Conservation (phyloP, 2,888 invertebrate genomes). For the Parascotia fuliginaria region DNA sequence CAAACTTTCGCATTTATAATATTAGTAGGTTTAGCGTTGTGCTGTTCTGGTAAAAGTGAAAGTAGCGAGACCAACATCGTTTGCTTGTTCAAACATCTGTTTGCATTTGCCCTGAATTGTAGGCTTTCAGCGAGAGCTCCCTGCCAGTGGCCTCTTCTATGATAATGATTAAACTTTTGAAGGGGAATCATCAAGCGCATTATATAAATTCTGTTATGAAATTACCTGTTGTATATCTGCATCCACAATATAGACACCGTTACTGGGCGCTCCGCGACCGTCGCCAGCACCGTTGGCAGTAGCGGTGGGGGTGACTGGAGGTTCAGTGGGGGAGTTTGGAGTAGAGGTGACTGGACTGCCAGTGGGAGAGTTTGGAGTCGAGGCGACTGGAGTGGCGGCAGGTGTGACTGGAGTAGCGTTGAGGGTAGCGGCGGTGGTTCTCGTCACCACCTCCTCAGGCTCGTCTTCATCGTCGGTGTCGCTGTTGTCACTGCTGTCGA, state of each 20-base stretch:
- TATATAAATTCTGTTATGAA: no score
- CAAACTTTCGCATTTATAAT: no score
- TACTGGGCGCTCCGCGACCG: neutral
- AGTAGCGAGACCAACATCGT: no score
- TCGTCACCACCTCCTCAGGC: slow-evolving; percentile 12
- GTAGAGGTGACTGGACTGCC: slow-evolving; percentile 6
- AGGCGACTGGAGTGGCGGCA: slow-evolving; percentile 8
- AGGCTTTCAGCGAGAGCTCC: no score
- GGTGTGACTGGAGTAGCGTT: slow-evolving; percentile 6
- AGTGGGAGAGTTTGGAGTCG: no score
- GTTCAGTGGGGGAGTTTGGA: slow-evolving; percentile 8
- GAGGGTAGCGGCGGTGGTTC: slow-evolving; percentile 19
- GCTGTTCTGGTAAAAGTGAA: no score
- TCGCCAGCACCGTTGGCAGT: neutral
- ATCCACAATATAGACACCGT: slow-evolving; percentile 15
- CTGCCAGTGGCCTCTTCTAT: no score
- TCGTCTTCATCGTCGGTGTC: slow-evolving; percentile 64
- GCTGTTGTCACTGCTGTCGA: slow-evolving; percentile 76
- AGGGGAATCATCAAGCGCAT: no score
- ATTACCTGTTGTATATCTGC: slow-evolving; percentile 7
- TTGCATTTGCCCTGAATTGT: no score
- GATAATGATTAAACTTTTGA: no score
- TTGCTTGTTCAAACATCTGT: no score
- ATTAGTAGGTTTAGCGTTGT: no score
- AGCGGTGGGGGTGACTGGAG: neutral